These are phyloP conservation scores for Lampropteryx suffumata DNA, from an alignment of 2,888 invertebrate genomes.

Conservation along the genomic window DNA sequence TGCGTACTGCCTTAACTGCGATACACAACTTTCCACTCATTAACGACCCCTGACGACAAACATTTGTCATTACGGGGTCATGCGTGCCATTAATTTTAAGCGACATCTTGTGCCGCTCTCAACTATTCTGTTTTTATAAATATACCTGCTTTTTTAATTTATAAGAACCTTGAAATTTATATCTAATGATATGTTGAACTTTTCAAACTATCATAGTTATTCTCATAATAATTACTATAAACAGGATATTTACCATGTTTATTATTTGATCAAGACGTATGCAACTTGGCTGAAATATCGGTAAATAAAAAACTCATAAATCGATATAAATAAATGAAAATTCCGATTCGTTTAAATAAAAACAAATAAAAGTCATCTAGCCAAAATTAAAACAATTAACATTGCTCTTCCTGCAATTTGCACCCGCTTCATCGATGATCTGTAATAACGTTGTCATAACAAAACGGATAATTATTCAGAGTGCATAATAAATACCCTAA, in stretches of 20 bases:
- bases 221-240: too few species aligned
- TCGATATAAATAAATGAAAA: too few species aligned
- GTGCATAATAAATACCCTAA: slow-evolving; percentile 67
- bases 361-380: too few species aligned
- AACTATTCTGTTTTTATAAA: slow-evolving; percentile 17
- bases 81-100: slow-evolving; percentile 43
- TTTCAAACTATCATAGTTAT: too few species aligned
- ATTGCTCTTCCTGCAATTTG: slow-evolving; percentile 4
- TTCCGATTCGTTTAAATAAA: too few species aligned
- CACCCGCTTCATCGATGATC: slow-evolving; percentile 33
- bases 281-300: too few species aligned
- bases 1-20: slow-evolving; percentile 39
- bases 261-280: too few species aligned
- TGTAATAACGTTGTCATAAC: slow-evolving; percentile 50
- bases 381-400: not conserved
- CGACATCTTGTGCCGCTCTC: slow-evolving; percentile 47
- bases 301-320: too few species aligned
- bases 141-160: too few species aligned
- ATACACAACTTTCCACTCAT: slow-evolving; percentile 74
- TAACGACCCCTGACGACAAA: slow-evolving; percentile 70
- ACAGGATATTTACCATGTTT: too few species aligned
- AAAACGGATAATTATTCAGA: slow-evolving; percentile 68
- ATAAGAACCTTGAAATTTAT: too few species aligned
- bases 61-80: slow-evolving; percentile 67
- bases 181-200: too few species aligned